Conservation (phyloP, 2,113 vertebrate species). For the Aegypius monachus region DNA sequence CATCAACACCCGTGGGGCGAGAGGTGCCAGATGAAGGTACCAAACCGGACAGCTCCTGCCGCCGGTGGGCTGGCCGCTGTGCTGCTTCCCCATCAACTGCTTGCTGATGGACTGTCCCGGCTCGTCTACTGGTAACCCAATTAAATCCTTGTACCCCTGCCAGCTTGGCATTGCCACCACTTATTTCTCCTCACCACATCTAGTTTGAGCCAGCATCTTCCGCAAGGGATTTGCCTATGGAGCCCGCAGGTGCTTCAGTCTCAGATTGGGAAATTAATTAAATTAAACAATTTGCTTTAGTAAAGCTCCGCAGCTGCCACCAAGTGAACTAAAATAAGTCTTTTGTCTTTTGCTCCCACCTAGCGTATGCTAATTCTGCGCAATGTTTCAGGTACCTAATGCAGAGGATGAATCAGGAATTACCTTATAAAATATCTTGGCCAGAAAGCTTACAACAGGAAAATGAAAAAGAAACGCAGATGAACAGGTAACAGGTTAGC, state of each 20-base stretch:
- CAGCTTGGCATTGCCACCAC: neutral
- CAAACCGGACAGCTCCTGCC: rapidly evolving
- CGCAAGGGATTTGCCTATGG: neutral
- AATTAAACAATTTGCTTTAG: neutral
- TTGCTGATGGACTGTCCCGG: neutral
- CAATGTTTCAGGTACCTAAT: neutral
- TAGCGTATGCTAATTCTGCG: neutral
- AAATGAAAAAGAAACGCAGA: rapidly evolving
- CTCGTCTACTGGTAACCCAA: neutral
- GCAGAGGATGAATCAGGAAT: neutral
- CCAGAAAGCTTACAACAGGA: neutral
- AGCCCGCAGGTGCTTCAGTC: rapidly evolving
- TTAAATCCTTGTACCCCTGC: neutral
- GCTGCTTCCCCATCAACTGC: neutral
- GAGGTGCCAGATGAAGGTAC: neutral
- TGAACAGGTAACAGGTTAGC: neutral
- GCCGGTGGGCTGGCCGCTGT: neutral
- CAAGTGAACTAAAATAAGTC: neutral
- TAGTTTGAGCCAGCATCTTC: neutral
- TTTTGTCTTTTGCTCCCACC: neutral
- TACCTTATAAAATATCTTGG: neutral
- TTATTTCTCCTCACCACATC: neutral
- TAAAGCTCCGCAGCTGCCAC: neutral
- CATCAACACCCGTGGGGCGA: rapidly evolving
- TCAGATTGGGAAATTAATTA: neutral